Conservation (phyloP, 2,888 invertebrate genomes). For the Apoderus coryli region DNA sequence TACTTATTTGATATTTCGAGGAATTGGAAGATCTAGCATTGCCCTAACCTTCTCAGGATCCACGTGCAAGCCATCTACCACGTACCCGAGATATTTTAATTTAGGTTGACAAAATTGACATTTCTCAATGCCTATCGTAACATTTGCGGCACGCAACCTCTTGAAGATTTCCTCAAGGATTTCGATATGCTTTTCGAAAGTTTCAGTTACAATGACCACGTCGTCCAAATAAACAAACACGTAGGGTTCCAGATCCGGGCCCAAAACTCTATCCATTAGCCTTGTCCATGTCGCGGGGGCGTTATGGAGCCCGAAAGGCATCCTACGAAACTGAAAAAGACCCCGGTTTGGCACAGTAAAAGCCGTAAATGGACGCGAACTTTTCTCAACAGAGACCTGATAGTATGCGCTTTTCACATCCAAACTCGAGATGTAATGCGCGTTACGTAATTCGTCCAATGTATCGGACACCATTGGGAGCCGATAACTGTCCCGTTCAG, state of each 20-base stretch:
- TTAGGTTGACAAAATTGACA: slow-evolving; percentile 19
- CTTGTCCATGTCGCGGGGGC: slow-evolving; percentile 20
- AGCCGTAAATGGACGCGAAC: slow-evolving; percentile 15
- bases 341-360: slow-evolving; percentile 22
- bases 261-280: slow-evolving; percentile 16
- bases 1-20: slow-evolving; percentile 6
- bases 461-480: no score
- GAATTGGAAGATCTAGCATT: slow-evolving; percentile 8
- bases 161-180: slow-evolving; percentile 16
- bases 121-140: no score
- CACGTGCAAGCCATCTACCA: no score
- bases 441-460: no score
- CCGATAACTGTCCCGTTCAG: no score
- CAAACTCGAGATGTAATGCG: no score
- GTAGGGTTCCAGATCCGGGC: no score
- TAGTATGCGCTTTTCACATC: slow-evolving; percentile 7
- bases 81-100: slow-evolving; percentile 10
- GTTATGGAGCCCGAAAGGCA: no score
- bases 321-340: slow-evolving; percentile 18
- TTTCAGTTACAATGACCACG: slow-evolving; percentile 17
- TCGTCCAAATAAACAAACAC: no score
- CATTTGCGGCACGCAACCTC: slow-evolving; percentile 14
- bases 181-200: slow-evolving; percentile 15
- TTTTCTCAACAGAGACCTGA: slow-evolving; percentile 2
- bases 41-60: slow-evolving; percentile 11